Percentiles rank a stretch among this genome's conserved stretches.
phyloP scores from a whole-genome alignment of 2,113 vertebrate species.

The Rhipidura dahli region DNA sequence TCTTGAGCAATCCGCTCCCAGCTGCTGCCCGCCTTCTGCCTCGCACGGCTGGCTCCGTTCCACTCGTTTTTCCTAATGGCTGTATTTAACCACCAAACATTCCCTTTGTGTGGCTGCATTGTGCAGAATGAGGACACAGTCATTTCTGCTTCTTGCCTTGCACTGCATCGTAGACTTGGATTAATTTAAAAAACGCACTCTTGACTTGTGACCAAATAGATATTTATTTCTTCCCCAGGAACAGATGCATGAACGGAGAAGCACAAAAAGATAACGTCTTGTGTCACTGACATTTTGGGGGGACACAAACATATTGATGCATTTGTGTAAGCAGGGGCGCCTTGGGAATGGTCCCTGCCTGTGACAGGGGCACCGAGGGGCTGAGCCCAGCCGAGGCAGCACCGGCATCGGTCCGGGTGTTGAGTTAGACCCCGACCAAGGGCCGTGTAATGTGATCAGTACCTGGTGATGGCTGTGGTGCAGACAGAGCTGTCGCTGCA shows the following conservation, averaged over 20 bases:
- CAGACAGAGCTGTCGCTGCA: fast-evolving
- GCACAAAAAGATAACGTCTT: fast-evolving
- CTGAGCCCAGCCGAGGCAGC: background rate
- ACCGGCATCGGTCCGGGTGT: fast-evolving
- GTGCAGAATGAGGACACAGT: background rate
- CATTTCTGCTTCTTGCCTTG: background rate
- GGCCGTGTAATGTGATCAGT: fast-evolving
- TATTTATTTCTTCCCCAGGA: background rate
- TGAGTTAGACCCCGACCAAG: fast-evolving
- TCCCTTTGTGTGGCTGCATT: background rate
- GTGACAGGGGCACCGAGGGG: fast-evolving
- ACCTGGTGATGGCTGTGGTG: fast-evolving
- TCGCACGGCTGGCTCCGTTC: background rate
- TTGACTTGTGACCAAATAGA: background rate
- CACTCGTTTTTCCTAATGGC: background rate
- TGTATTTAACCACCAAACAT: background rate
- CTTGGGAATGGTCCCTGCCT: background rate
- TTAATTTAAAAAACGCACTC: background rate
- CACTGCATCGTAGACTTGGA: background rate
- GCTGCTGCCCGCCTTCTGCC: slow-evolving; percentile 44
- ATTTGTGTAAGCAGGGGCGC: background rate
- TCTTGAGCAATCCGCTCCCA: slow-evolving; percentile 6
- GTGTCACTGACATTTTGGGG: background rate
- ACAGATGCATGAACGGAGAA: background rate
- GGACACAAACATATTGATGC: fast-evolving